Evolutionary conservation across 23 tunicate species (phyloP).

Genomic region (Pegea sp.): DNA sequence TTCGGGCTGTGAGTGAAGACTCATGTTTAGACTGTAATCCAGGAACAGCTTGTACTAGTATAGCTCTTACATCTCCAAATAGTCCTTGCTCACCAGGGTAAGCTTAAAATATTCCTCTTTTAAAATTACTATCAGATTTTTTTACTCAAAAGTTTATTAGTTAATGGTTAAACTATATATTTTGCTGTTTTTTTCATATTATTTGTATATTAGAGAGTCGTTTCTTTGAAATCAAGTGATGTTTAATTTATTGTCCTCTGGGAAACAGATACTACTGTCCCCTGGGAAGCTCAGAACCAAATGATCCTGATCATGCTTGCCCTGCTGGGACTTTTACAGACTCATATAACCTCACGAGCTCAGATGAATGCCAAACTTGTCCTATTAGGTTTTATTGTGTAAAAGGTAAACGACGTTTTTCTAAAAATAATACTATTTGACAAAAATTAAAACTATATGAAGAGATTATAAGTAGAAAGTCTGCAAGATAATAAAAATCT

Average conservation of each 20-base stretch:
- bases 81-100: conserved; percentile 15
- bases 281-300: conserved; percentile 14
- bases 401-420: conserved; percentile 6
- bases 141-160: too few relatives aligned
- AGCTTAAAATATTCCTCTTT: neutral
- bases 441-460: neutral
- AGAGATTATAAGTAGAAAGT: neutral
- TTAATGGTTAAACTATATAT: too few relatives aligned
- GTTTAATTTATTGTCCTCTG: neutral
- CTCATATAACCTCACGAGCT: conserved; percentile 23
- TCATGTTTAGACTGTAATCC: conserved; percentile 40
- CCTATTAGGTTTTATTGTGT: conserved; percentile 58
- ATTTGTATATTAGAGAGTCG: neutral
- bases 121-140: too few relatives aligned
- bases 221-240: neutral
- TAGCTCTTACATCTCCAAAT: conserved; percentile 16
- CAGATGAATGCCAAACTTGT: conserved; percentile 50
- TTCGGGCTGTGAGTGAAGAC: conserved; percentile 3
- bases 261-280: conserved; percentile 62
- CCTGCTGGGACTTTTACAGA: conserved; percentile 68
- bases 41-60: conserved; percentile 41
- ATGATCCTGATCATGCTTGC: conserved; percentile 22
- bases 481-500: neutral
- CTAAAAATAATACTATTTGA: neutral
- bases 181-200: too few relatives aligned